A percentile compares a stretch with the other conserved stretches of the same genome.
These are phyloP conservation scores for Montipora capricornis DNA, from an alignment of 64 coral and sea anemone genomes.

Conservation along the genomic window DNA sequence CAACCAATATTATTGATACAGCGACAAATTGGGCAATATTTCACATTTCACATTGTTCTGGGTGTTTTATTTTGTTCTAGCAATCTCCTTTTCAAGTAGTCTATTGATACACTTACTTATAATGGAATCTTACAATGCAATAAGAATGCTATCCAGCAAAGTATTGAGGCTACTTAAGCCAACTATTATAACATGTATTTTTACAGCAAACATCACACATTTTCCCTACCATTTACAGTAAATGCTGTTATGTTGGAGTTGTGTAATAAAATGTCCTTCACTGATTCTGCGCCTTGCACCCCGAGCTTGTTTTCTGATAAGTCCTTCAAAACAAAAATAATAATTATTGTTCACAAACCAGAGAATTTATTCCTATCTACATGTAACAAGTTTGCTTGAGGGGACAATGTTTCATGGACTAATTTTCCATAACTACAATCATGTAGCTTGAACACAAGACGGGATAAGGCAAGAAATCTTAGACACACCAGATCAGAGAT, in stretches of 20 bases:
- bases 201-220: background rate
- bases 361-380: background rate
- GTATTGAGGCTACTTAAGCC: too few species aligned
- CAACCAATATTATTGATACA: too few species aligned
- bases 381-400: background rate
- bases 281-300: constrained; percentile 74
- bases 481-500: constrained; percentile 88
- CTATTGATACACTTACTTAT: too few species aligned
- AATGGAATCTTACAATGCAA: too few species aligned
- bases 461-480: background rate
- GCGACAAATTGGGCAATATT: too few species aligned
- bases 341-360: background rate
- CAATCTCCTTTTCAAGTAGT: too few species aligned
- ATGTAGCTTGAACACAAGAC: background rate
- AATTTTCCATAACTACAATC: background rate
- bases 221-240: constrained; percentile 79
- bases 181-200: background rate
- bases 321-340: constrained; percentile 56
- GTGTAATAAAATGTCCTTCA: constrained; percentile 88
- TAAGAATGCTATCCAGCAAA: too few species aligned
- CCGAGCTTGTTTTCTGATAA: constrained; percentile 96
- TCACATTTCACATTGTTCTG: too few species aligned
- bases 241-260: constrained; percentile 89
- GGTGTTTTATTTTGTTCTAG: too few species aligned
- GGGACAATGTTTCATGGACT: background rate